Evolutionary conservation across 2,113 vertebrate genomes (phyloP).

Genomic region (Uropsilus gracilis): DNA sequence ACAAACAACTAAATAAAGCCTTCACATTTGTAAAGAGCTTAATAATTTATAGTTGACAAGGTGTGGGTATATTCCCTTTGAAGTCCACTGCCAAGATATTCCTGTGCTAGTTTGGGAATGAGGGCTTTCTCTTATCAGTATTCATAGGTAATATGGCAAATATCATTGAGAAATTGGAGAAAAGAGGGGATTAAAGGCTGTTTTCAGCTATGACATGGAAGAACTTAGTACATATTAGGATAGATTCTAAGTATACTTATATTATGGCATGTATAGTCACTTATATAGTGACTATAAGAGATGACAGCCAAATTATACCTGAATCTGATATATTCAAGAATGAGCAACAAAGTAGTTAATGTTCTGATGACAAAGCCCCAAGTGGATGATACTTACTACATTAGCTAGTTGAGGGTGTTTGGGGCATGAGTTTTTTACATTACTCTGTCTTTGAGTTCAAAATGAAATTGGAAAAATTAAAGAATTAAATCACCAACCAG

Average conservation of each 20-base stretch:
- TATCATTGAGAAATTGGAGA: background rate
- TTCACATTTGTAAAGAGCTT: background rate
- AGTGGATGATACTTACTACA: slow-evolving; percentile 2
- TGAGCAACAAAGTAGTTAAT: background rate
- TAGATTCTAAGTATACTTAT: background rate
- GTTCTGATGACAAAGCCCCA: slow-evolving; percentile 25
- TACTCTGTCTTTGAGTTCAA: background rate
- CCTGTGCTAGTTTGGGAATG: background rate
- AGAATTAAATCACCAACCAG: background rate
- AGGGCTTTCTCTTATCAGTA: background rate
- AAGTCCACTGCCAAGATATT: background rate
- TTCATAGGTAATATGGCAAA: background rate
- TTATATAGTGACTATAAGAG: background rate
- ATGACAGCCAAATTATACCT: background rate
- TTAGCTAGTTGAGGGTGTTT: slow-evolving; percentile 18
- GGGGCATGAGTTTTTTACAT: background rate
- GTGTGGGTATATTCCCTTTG: background rate
- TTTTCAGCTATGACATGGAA: background rate
- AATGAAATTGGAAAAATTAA: slow-evolving; percentile 50
- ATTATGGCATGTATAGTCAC: background rate
- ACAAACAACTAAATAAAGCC: background rate
- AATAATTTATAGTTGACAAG: background rate
- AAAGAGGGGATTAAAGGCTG: background rate
- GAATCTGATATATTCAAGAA: background rate
- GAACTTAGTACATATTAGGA: background rate